Percentiles rank a stretch among this genome's conserved stretches.
phyloP scores from a whole-genome alignment of 2,888 invertebrate genomes.

The Capitulum mitella region DNA sequence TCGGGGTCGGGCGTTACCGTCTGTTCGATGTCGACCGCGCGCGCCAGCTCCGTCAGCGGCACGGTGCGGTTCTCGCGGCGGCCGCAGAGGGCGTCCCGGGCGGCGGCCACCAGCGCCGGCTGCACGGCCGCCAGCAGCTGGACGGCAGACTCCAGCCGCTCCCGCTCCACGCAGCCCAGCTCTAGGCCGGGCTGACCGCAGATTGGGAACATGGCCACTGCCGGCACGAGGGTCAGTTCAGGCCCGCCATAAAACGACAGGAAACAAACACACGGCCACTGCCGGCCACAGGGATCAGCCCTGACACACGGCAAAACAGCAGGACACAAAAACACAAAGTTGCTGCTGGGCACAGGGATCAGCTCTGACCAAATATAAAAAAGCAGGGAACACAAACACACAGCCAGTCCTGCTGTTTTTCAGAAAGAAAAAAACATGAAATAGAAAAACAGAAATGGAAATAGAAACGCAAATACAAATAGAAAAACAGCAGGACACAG shows the following conservation, averaged over 20 bases:
- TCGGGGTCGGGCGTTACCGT: no score
- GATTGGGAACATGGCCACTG: slow-evolving; percentile 14
- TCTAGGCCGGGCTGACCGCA: background rate
- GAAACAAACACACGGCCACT: background rate
- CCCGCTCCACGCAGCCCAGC: background rate
- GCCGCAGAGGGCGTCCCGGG: background rate
- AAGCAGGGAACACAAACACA: no score
- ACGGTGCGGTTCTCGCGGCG: background rate
- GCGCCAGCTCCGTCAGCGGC: background rate
- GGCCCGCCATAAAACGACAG: background rate
- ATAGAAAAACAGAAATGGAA: no score
- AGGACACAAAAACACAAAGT: no score
- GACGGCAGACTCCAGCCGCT: slow-evolving; percentile 20
- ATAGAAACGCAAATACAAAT: no score
- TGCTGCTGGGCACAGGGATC: no score
- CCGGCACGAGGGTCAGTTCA: background rate
- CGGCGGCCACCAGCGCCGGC: background rate
- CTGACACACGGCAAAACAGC: no score
- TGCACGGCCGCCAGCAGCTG: background rate
- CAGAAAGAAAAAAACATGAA: no score
- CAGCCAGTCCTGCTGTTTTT: no score
- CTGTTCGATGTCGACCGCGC: background rate
- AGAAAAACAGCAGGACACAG: no score
- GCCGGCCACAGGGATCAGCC: background rate
- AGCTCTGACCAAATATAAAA: no score